Base-by-base conservation (phyloP, 1,140 invertebrate species). In the Ptiloglossa arizonensis region DNA sequence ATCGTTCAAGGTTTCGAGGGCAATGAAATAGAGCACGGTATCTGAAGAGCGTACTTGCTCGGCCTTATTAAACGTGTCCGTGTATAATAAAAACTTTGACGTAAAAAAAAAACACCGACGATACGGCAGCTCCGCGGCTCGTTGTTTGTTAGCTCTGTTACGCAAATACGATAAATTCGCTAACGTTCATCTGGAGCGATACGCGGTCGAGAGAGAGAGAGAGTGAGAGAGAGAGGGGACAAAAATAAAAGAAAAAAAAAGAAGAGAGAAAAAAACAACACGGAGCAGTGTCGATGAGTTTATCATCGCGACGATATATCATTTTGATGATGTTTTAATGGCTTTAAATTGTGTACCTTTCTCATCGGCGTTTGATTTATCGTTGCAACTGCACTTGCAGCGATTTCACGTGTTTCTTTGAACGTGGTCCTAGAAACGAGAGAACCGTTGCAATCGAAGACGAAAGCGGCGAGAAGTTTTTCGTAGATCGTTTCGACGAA, bases 1-100 rank as follows among this genome's bases (percentile, higher is more conserved):
- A 13, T 44, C 41, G 64, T 69, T 75, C 64, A 75, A 75, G 73
- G 73, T 75, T 75, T 68, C 54, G 73, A 5, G 73, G 64, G 41
- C 64, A 75, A 75, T 56, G 73, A 68, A 68, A 75, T 66, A 22
- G 64, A 66, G 22, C 50, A 5, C 41, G 24, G 2, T 48, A 75
- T 69, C 29, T 27, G 52, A 67, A 74, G 60, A 73, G 38, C 29
- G 32, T 60, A 57, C 52, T 41, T 44, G 52, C 13, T 19, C 32
- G 35, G 22, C 24, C 22, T 48, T 35, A 63, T 41, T 54, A 52
- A 59, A 70, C 24, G 68, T 27, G 27, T 35, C 19, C 22, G n/a
- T 22, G 54, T 11, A 19, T 22, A n/a, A 66, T 32, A 64, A 62
- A 66, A 24, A 5, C 32, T 35, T 27, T 19, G 11, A 24, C 27